Base-by-base conservation (phyloP, 2,888 invertebrate species). In the Ditylenchus weischeri region DNA sequence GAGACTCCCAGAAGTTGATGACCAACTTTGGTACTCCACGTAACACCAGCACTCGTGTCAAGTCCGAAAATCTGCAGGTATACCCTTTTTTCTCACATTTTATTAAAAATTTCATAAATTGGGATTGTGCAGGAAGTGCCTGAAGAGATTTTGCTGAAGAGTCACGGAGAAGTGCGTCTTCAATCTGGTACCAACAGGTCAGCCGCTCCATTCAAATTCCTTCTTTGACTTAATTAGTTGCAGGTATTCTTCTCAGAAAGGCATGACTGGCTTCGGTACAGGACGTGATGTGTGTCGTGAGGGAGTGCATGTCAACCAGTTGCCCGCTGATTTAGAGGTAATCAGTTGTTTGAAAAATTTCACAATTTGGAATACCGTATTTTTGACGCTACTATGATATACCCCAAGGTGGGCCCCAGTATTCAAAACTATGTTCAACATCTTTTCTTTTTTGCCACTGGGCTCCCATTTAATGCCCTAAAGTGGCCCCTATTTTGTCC, bases 1-100 rank as follows among this genome's bases (percentile, higher is more conserved):
- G 83, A 75, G 83, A 81, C 76, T 83, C 83, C 51, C 83, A 83
- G 72, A 83, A 81, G 74, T 66, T 79, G 75, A 83, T 83, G 83
- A 83, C 83, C 73, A 78, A 79, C 72, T 83, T 83, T 73, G 83
- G 83, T 70, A 82, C 82, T 43, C 82, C 82, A 43, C 75, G 83
- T 71, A 83, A 83, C 78, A 83, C 83, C 69, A 65, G 65, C 65
- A 76, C 78, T 36, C 70, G 76, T 48, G 76, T 82, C 70, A 79
- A 76, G 71, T 63, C 79, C 36, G 80, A 80, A 60, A 78, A 78
- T 62, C 75, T 81, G 62, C 75, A 77, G 70, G 80, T 78, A 59
- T 19, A 54, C n/a, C 10, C 6, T 50, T 50, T 50, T 50, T 5
- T 50, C 3, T 19, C 50, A 4, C n/a, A 50, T 6, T 18, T 50